Evolutionary conservation across 2,888 invertebrate species (phyloP).

Genomic region (Frankliniella intonsa): DNA sequence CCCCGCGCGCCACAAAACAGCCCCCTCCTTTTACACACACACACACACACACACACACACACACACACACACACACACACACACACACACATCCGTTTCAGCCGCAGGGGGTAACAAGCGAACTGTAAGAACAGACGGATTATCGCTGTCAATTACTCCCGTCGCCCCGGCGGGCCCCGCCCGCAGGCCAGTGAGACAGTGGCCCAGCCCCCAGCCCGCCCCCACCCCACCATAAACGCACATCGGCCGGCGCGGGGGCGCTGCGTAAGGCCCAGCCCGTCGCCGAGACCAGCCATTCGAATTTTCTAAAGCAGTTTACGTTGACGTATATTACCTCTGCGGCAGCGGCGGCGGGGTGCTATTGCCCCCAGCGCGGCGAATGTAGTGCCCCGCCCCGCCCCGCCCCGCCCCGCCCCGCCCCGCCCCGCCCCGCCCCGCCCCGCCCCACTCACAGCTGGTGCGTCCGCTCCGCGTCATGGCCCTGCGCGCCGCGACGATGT

Average conservation of each 20-base stretch:
- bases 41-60: background rate
- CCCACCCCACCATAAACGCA: background rate
- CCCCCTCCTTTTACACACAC: too few species aligned
- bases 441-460: background rate
- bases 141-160: background rate
- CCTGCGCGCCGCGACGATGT: background rate
- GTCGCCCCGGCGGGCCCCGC: background rate
- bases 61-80: background rate
- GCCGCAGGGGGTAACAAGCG: background rate
- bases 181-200: too few species aligned
- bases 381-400: background rate
- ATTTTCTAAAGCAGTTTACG: background rate
- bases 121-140: background rate
- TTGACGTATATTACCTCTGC: background rate
- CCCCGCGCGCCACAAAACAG: too few species aligned
- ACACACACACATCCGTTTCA: background rate
- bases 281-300: background rate
- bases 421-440: background rate
- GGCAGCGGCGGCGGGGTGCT: background rate
- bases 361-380: too few species aligned
- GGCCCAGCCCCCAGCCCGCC: background rate
- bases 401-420: background rate
- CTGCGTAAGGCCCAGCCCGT: background rate
- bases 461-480: background rate
- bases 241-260: too few species aligned